Base-by-base conservation (phyloP, 2,888 invertebrate species). In the Drosophila neutralis region DNA sequence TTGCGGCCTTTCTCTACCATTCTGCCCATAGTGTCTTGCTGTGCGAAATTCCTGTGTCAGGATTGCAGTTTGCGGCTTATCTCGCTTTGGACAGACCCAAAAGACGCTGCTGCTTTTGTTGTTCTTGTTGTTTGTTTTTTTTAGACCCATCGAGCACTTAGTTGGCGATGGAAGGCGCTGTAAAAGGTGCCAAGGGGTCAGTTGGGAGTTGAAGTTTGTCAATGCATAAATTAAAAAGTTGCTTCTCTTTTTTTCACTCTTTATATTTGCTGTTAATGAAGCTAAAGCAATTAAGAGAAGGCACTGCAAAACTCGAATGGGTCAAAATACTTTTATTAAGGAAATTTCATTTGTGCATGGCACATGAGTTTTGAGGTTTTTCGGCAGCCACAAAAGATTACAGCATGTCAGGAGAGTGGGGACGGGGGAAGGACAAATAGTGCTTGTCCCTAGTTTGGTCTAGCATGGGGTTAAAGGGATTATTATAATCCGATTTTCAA, bases 181-280 rank as follows among this genome's bases (percentile, higher is more conserved):
- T 1, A 56, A 56, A 38, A 29, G 36, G 40, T 33, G 48, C 40
- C 35, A 51, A 10, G 8, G 35, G 59, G 18, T 15, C 33, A 27
- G 21, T 40, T 45, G 49, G 57, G 52, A 65, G 58, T 61, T 69
- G 64, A 79, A 85, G 79, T 90, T 87, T 86, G 90, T 90, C 87
- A 87, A 87, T 87, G 87, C 90, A 87, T 87, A 87, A 87, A 90
- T 90, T 87, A 88, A 90, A 87, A 87, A 85, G 74, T 85, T 84
- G 59, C 52, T 77, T 57, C 29, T 15, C 66, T 65, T 56, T 64
- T 65, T 31, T 35, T 2, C 27, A 52, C 67, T 49, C n/a, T 58
- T 67, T 78, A 52, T 33, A 58, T 58, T 64, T 63, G 73, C 66
- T 76, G 84, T 76, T 85, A 85, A 85, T 85, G 85, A 87, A 89